These are phyloP conservation scores for Colius striatus DNA, from an alignment of 2,113 vertebrate genomes.

Conservation along the genomic window DNA sequence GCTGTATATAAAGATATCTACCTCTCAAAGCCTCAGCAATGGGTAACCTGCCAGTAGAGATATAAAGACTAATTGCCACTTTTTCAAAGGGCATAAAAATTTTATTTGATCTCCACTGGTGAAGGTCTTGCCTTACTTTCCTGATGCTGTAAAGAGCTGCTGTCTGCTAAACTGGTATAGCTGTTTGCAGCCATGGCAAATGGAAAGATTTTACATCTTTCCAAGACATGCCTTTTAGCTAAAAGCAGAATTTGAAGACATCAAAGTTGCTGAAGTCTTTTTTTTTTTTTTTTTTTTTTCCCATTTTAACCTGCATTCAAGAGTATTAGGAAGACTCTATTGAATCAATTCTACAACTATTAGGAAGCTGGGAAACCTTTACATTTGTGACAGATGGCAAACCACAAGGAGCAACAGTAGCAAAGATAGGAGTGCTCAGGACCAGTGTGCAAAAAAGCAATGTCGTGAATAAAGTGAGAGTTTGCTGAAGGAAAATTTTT, in stretches of 20 bases:
- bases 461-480: neutral
- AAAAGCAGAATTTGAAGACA: neutral
- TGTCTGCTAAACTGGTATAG: neutral
- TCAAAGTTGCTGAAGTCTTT: neutral
- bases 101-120: neutral
- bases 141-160: neutral
- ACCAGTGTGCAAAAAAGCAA: neutral
- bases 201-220: neutral
- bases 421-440: neutral
- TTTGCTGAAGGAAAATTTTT: too few species aligned
- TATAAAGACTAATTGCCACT: neutral
- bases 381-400: neutral
- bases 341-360: neutral
- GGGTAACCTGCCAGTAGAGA: neutral
- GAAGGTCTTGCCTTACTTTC: neutral
- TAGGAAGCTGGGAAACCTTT: neutral
- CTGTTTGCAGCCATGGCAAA: neutral
- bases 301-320: neutral
- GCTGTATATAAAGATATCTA: neutral
- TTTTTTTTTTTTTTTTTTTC: too few species aligned
- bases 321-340: neutral
- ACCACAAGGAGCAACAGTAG: neutral
- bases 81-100: neutral
- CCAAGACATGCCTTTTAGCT: neutral
- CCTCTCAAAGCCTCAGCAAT: neutral